Evolutionary conservation across 64 coral and sea anemone species (phyloP).

Genomic region (Stichodactyla helianthus): DNA sequence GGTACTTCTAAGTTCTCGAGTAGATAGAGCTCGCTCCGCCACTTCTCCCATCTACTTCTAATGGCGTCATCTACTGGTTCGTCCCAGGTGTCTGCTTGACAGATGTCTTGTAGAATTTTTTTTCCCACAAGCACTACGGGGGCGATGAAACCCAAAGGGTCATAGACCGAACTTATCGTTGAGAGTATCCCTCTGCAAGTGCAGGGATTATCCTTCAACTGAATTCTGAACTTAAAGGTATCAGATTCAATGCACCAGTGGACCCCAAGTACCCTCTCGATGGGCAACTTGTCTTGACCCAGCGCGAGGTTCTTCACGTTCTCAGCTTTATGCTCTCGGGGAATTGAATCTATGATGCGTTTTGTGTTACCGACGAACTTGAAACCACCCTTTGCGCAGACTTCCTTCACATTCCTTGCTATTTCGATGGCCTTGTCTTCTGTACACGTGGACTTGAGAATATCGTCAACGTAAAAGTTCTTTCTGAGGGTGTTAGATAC

Average conservation of each 20-base stretch:
- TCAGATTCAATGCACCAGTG: conserved; percentile 28
- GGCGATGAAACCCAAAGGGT: conserved; percentile 22
- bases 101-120: conserved; percentile 29
- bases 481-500: background rate
- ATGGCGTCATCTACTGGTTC: conserved; percentile 24
- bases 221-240: conserved; percentile 29
- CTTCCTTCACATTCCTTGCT: conserved; percentile 1
- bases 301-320: conserved; percentile 29
- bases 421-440: conserved; percentile 32
- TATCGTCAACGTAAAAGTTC: conserved; percentile 11
- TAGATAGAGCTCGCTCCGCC: conserved; percentile 6
- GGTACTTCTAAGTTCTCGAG: conserved; percentile 1
- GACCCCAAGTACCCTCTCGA: conserved; percentile 20
- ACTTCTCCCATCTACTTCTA: conserved; percentile 16
- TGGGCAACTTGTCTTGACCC: conserved; percentile 35
- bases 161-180: conserved; percentile 30
- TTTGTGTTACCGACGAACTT: conserved; percentile 46
- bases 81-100: conserved; percentile 23
- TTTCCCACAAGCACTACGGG: conserved; percentile 26
- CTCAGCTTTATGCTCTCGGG: conserved; percentile 36
- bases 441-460: conserved; percentile 9
- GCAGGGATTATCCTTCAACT: conserved; percentile 21
- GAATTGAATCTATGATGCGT: conserved; percentile 22
- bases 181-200: conserved; percentile 30
- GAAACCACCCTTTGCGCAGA: conserved; percentile 33